Evolutionary conservation across 2,797 vertebrate genomes (phyloP).

Genomic region (Cephalopachus bancanus): DNA sequence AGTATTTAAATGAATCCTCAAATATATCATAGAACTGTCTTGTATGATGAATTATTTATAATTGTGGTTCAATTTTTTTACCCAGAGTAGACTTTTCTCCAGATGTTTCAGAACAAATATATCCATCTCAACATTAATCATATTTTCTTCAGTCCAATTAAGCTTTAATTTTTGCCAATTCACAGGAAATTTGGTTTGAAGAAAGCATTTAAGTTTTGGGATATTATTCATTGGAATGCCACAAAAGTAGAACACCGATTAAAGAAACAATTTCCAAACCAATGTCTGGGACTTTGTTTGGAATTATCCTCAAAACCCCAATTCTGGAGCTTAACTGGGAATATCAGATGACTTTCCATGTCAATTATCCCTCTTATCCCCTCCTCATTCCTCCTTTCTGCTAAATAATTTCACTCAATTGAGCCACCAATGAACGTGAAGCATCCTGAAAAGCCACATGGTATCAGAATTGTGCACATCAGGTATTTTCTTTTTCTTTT

Average conservation of each 20-base stretch:
- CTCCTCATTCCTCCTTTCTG: slow-evolving; percentile 19
- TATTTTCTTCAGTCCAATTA: slow-evolving; percentile 66
- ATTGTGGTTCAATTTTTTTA: slow-evolving; percentile 30
- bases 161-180: slow-evolving; percentile 70
- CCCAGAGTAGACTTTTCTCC: slow-evolving; percentile 47
- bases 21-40: not conserved
- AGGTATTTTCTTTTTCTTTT: not conserved
- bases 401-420: slow-evolving; percentile 60
- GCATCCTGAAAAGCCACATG: slow-evolving; percentile 13
- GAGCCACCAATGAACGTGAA: slow-evolving; percentile 32
- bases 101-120: slow-evolving; percentile 75
- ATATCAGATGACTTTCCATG: slow-evolving; percentile 70
- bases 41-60: slow-evolving; percentile 45
- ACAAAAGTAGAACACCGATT: slow-evolving; percentile 51
- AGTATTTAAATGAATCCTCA: slow-evolving; percentile 43
- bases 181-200: slow-evolving; percentile 70
- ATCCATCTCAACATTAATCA: slow-evolving; percentile 70
- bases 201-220: slow-evolving; percentile 62
- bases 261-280: slow-evolving; percentile 82
- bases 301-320: slow-evolving; percentile 77
- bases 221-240: slow-evolving; percentile 72
- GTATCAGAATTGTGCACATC: slow-evolving; percentile 31
- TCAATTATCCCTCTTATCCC: slow-evolving; percentile 34
- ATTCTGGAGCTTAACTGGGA: slow-evolving; percentile 76
- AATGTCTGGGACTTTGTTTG: slow-evolving; percentile 81